Evolutionary conservation across 1,140 invertebrate species (phyloP).

Genomic region (Drosophila bifasciata): DNA sequence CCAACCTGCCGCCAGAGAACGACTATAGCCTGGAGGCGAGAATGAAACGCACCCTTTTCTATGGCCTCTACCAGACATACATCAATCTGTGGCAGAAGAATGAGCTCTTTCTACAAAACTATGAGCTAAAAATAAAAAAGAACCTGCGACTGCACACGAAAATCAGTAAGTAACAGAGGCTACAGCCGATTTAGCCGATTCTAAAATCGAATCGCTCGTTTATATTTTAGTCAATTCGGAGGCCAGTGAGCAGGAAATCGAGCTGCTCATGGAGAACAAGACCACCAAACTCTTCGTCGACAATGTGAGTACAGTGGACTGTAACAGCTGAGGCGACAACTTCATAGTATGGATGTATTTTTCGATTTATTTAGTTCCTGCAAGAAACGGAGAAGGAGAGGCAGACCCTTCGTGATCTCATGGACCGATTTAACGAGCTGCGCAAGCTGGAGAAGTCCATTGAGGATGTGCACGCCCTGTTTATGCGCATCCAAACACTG

Average conservation of each 20-base stretch:
- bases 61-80: constrained; percentile 78
- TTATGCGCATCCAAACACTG: constrained; percentile 80
- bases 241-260: constrained; percentile 80
- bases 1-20: constrained; percentile 74
- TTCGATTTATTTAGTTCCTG: constrained; percentile 53
- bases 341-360: background rate
- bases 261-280: constrained; percentile 78
- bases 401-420: constrained; percentile 71
- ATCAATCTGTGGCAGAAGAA: constrained; percentile 81
- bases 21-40: constrained; percentile 79
- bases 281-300: constrained; percentile 82
- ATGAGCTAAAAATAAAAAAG: constrained; percentile 76
- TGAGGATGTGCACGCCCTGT: constrained; percentile 81
- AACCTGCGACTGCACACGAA: constrained; percentile 77
- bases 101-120: constrained; percentile 75
- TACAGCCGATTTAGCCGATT: background rate
- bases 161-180: constrained; percentile 65
- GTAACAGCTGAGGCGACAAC: background rate
- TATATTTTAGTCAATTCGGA: constrained; percentile 67
- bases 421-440: constrained; percentile 80
- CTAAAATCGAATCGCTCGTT: background rate
- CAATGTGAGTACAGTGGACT: constrained; percentile 73
- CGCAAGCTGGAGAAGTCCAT: constrained; percentile 81
- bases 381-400: constrained; percentile 82
- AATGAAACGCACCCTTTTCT: constrained; percentile 79